A percentile compares a stretch with the other conserved stretches of the same genome.
phyloP scores from a whole-genome alignment of 2,113 vertebrate genomes.

The Rhea americana region DNA sequence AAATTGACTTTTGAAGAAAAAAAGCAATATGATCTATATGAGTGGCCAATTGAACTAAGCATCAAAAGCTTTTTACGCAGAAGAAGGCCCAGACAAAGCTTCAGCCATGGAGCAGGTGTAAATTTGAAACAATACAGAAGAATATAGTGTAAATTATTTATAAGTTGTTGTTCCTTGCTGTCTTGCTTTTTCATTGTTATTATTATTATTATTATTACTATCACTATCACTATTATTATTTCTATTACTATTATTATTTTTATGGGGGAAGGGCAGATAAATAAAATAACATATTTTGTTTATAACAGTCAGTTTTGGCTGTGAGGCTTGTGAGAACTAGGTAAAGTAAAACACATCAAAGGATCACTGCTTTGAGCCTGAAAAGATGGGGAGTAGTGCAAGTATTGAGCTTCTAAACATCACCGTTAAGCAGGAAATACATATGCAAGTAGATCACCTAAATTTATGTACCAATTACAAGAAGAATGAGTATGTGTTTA shows the following conservation, averaged over 20 bases:
- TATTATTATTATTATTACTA: background rate
- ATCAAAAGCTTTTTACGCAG: background rate
- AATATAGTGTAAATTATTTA: background rate
- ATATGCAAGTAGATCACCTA: slow-evolving; percentile 40
- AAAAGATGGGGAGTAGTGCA: background rate
- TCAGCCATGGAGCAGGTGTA: background rate
- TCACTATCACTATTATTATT: background rate
- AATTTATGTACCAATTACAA: slow-evolving; percentile 59
- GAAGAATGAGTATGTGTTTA: background rate
- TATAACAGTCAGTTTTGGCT: background rate
- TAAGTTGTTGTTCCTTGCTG: background rate
- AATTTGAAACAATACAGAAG: background rate
- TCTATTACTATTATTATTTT: background rate
- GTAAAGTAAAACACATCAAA: background rate
- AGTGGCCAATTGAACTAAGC: background rate
- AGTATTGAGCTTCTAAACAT: background rate
- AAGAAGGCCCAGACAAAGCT: background rate
- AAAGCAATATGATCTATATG: accelerated
- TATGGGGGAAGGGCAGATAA: background rate
- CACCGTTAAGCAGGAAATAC: slow-evolving; percentile 13
- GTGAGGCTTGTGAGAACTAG: background rate
- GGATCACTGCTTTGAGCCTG: background rate
- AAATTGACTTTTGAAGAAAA: background rate
- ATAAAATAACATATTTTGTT: background rate
- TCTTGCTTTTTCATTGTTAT: background rate